These are phyloP conservation scores for Gymnothorax reevesii DNA, from an alignment of 2,797 vertebrate species.

Conservation along the genomic window DNA sequence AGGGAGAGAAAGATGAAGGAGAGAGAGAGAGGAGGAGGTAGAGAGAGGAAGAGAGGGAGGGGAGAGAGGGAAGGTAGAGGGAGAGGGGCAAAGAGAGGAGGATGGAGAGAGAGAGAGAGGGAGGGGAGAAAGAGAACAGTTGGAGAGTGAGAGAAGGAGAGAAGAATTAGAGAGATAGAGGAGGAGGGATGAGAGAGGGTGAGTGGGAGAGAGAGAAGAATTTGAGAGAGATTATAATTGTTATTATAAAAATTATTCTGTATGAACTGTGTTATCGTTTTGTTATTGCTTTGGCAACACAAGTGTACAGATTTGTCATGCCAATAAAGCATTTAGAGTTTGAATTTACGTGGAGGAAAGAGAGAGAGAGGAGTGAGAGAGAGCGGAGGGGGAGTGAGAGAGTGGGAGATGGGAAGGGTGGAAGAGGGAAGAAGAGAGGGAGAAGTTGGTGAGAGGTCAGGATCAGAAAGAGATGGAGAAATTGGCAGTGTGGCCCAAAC, in stretches of 20 bases:
- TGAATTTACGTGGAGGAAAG: no score
- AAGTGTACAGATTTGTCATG: no score
- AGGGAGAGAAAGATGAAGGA: constrained; percentile 21
- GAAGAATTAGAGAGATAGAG: background rate
- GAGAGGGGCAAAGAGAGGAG: background rate
- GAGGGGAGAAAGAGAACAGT: background rate
- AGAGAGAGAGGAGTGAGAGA: background rate
- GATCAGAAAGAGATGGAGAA: no score
- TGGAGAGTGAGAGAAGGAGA: background rate
- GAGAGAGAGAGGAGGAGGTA: background rate
- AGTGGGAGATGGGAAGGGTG: background rate
- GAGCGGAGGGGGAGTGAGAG: background rate
- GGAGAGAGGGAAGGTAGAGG: background rate
- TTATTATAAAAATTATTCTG: no score
- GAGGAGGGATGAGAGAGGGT: background rate
- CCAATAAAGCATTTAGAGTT: no score
- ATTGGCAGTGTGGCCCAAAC: no score
- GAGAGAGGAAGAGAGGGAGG: background rate
- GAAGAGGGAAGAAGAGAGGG: no score
- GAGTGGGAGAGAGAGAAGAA: background rate
- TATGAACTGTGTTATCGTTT: no score
- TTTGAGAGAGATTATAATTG: no score
- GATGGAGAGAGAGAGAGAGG: no score
- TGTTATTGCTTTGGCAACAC: no score
- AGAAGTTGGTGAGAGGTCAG: no score